Conservation (phyloP, 1,140 invertebrate genomes). For the Pseudomyrmex gracilis region DNA sequence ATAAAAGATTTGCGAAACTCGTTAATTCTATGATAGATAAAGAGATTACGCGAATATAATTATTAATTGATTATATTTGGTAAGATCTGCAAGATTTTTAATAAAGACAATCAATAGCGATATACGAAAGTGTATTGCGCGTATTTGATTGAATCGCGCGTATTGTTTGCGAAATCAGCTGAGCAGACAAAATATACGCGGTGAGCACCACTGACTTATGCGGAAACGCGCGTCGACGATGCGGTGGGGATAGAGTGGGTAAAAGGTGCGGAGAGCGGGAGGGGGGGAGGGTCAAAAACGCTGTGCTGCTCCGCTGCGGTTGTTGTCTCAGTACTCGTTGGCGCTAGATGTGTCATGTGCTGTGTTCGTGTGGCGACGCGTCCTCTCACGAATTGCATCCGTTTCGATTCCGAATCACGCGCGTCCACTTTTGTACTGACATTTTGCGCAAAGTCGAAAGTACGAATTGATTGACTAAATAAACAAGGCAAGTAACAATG, state of each 20-base stretch:
- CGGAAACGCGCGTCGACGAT: slow-evolving; percentile 37
- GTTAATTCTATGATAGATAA: neutral
- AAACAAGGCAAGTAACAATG: neutral
- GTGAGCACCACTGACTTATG: slow-evolving; percentile 61
- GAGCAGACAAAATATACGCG: neutral
- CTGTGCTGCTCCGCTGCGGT: slow-evolving; percentile 56
- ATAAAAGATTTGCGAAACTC: neutral
- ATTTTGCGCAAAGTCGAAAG: neutral
- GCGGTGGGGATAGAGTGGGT: slow-evolving; percentile 60
- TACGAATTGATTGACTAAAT: neutral
- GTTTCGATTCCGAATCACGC: neutral
- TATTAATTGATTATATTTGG: neutral
- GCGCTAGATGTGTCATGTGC: neutral
- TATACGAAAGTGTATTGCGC: neutral
- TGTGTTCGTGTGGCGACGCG: neutral
- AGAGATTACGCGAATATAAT: neutral
- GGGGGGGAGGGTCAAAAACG: slow-evolving; percentile 15
- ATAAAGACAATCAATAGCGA: neutral
- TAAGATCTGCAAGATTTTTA: neutral
- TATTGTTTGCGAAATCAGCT: neutral
- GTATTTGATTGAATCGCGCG: no score
- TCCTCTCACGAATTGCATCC: neutral
- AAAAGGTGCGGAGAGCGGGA: slow-evolving; percentile 6
- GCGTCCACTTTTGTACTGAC: neutral
- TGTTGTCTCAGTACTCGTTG: slow-evolving; percentile 31